Base-by-base conservation (phyloP, 2,113 vertebrate species). In the Xiphophorus couchianus region DNA sequence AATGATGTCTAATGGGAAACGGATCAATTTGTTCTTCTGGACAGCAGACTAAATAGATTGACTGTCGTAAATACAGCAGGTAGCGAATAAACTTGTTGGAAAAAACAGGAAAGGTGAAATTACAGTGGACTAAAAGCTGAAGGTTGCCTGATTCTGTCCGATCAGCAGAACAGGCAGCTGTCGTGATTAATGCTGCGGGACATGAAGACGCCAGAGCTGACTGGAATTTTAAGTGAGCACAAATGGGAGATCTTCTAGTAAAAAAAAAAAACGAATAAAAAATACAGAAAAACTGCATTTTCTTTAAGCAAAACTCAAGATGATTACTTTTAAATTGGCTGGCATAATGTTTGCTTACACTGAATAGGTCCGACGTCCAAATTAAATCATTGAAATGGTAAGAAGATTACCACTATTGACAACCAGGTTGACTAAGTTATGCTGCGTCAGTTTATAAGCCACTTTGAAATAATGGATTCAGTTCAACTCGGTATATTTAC, bases 161-260 rank as follows among this genome's bases (percentile, higher is more conserved):
- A 63, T 90, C 86, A 87, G 85, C 79, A 80, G 35, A 74, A 77
- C 66, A 71, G 60, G 62, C 44, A 63, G 39, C 69, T 76, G 84
- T 83, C 62, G 76, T 81, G 83, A 88, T 76, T 87, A 77, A 90
- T 80, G 68, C 75, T 65, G 28, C n/a, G 37, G 82, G 37, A 81
- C 82, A 80, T 76, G 73, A 77, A 74, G 69, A 74, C 74, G 13
- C 4, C 31, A 71, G 66, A 9, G 30, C 39, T 68, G 77, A 62
- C 65, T 48, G 42, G 81, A 84, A 85, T 87, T 73, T 80, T 42
- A 70, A 78, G 71, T 10, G 30, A 9, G 27, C 19, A 69, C 28
- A 71, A 42, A 74, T 12, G 42, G 25, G 60, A 15, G 54, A 14
- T 27, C 29, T 51, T 61, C 2, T 62, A 44, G 54, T 74, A 12